Base-by-base conservation (phyloP, 2,888 invertebrate species). In the Harpagoxenus sublaevis region DNA sequence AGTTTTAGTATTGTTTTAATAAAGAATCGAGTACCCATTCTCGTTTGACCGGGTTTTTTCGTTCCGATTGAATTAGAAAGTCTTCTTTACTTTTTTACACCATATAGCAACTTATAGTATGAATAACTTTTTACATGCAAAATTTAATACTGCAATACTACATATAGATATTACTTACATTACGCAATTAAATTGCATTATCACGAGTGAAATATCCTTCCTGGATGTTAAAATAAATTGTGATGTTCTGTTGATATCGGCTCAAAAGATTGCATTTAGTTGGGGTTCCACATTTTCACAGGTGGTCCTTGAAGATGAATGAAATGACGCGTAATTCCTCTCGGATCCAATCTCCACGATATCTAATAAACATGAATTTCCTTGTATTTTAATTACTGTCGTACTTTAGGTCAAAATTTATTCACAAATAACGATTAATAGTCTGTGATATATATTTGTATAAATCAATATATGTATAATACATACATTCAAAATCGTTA, bases 181-280 rank as follows among this genome's bases (percentile, higher is more conserved):
- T 45, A 15, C 2, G n/a, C 57, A 60, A 66, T n/a, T 78, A 60
- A 71, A 62, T 60, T 57, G 48, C 60, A 81, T 81, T 81, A 71
- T 71, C 28, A 71, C 71, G 60, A 81, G 35, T 68, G 48, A 39
- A 57, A 71, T 18, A 39, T 28, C 39, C 60, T 60, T 71, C 18
- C 18, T 23, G 23, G 4, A 12, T 66, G 28, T 42, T 63, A 53
- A 35, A 77, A 55, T n/a, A 2, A 42, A 35, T 75, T 60, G 18
- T 48, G 15, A 55, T 31, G 42, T 66, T n/a, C n/a, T 8, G 28
- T 73, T 15, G 18, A 35, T 78, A 68, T 31, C 28, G 28, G 15
- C 15, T 42, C 10, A 77, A 70, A 78, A 78, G 23, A 78, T 15
- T 31, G 53, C 23, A 2, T 57, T 70, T 39, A 65, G 23, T n/a